phyloP scores from a whole-genome alignment of 2,888 invertebrate species.

The Furcula furcula region DNA sequence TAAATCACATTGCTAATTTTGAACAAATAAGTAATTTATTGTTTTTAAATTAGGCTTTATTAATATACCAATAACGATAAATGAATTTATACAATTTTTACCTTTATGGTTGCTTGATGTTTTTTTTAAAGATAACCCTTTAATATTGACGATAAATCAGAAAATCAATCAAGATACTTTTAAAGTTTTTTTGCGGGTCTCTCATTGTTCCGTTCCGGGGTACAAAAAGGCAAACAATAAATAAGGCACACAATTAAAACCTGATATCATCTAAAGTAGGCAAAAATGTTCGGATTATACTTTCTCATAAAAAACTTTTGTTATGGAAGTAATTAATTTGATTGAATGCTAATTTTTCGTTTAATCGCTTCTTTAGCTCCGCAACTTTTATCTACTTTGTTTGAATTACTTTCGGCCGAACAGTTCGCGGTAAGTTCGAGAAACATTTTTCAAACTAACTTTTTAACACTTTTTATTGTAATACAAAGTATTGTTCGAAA shows the following conservation, averaged over 20 bases:
- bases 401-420: slow-evolving; percentile 74
- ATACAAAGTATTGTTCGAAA: slow-evolving; percentile 39
- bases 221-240: slow-evolving; percentile 8
- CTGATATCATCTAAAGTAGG: slow-evolving; percentile 36
- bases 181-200: no score
- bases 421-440: slow-evolving; percentile 59
- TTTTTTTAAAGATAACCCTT: no score
- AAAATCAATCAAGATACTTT: no score
- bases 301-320: slow-evolving; percentile 69
- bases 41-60: no score
- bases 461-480: slow-evolving; percentile 45
- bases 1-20: no score
- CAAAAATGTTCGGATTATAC: slow-evolving; percentile 55
- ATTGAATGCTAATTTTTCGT: slow-evolving; percentile 79
- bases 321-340: slow-evolving; percentile 77
- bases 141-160: no score
- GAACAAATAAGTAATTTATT: no score
- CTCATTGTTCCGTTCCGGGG: neutral
- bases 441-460: slow-evolving; percentile 52
- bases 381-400: slow-evolving; percentile 79
- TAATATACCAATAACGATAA: no score
- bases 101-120: no score
- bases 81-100: no score
- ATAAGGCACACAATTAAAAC: slow-evolving; percentile 29
- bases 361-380: slow-evolving; percentile 76